Conservation (phyloP, 2,113 vertebrate species). For the Neotragus moschatus region DNA sequence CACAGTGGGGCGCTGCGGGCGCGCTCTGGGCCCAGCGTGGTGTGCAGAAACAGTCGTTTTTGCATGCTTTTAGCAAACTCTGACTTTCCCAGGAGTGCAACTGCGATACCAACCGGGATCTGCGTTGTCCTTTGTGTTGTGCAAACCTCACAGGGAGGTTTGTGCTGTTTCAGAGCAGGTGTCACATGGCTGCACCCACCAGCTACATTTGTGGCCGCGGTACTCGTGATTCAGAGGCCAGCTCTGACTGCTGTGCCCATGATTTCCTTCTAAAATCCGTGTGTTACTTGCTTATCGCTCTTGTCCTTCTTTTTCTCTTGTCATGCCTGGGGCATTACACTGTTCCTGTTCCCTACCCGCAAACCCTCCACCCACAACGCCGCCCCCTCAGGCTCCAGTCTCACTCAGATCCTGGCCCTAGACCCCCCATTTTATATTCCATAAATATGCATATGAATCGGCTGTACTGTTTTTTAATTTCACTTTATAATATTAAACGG, state of each 20-base stretch:
- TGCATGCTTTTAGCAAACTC: neutral
- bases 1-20: fast-evolving
- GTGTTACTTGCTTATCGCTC: neutral
- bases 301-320: neutral
- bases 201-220: fast-evolving
- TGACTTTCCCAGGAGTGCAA: neutral
- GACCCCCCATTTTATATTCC: neutral
- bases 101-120: neutral
- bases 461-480: neutral
- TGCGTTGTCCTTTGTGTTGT: neutral
- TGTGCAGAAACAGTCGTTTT: neutral
- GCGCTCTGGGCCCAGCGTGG: neutral
- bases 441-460: neutral
- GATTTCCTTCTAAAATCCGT: neutral
- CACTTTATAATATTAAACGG: neutral
- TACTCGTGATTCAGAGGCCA: neutral
- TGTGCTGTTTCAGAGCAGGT: neutral
- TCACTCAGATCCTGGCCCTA: neutral
- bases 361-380: neutral
- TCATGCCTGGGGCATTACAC: neutral
- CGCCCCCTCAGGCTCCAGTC: neutral
- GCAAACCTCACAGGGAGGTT: neutral
- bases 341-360: neutral
- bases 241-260: neutral
- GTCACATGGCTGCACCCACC: neutral